Conservation (phyloP, 2,113 vertebrate species). For the Notothenia coriiceps region DNA sequence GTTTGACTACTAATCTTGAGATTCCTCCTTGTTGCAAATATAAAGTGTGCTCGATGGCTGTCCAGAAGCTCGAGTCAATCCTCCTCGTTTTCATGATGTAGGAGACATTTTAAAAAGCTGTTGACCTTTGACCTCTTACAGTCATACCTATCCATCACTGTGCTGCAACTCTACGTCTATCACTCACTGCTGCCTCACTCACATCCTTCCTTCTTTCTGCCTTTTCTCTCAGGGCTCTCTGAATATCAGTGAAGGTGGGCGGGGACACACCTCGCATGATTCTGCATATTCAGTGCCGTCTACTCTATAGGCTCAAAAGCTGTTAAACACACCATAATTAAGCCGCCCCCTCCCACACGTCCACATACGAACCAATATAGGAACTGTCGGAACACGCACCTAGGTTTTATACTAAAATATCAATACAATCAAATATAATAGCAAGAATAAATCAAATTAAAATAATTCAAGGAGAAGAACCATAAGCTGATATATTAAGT, state of each 20-base stretch:
- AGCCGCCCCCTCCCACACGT: not conserved
- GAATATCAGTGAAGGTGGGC: not conserved
- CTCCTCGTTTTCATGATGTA: constrained; percentile 35
- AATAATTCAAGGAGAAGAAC: not conserved
- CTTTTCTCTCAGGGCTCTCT: not conserved
- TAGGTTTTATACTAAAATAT: no score
- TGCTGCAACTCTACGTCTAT: constrained; percentile 18
- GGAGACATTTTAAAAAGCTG: constrained; percentile 27
- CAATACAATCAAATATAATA: no score
- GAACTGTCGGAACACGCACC: not conserved
- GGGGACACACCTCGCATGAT: not conserved
- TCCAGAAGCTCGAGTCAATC: constrained; percentile 28
- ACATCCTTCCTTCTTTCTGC: not conserved
- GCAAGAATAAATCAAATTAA: not conserved
- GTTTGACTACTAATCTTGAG: constrained; percentile 16
- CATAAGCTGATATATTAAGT: not conserved
- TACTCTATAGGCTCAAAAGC: not conserved
- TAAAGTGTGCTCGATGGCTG: constrained; percentile 1
- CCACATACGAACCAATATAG: not conserved
- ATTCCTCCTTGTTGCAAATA: not conserved
- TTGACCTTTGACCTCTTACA: constrained; percentile 48
- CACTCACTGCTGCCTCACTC: constrained; percentile 34
- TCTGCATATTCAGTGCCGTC: constrained; percentile 55
- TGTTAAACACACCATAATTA: no score
- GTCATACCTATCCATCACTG: constrained; percentile 51